phyloP scores from a whole-genome alignment of 1,140 invertebrate genomes.

The Brachionus plicatilis region DNA sequence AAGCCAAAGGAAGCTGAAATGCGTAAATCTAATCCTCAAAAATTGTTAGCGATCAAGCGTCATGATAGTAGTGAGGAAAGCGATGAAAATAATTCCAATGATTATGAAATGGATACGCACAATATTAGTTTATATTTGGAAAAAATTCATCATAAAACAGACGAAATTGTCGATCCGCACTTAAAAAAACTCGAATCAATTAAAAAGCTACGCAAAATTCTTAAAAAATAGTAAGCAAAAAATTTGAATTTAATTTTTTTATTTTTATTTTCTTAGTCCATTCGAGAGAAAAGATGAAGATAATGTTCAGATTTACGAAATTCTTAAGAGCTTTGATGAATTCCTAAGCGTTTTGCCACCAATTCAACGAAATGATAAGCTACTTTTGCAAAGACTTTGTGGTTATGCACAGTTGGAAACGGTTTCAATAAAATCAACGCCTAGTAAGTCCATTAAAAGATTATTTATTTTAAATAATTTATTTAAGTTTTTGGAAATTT shows the following conservation, averaged over 20 bases:
- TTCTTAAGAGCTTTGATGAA: constrained; percentile 47
- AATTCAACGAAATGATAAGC: constrained; percentile 43
- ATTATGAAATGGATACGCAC: constrained; percentile 45
- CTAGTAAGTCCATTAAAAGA: neutral
- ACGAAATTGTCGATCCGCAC: constrained; percentile 47
- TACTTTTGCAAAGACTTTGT: neutral
- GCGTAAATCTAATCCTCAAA: neutral
- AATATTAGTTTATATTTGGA: constrained; percentile 49
- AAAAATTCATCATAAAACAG: constrained; percentile 46
- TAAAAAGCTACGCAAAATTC: constrained; percentile 47
- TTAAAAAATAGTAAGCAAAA: constrained; percentile 47
- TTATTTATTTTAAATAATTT: neutral
- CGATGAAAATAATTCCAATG: neutral
- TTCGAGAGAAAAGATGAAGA: constrained; percentile 52
- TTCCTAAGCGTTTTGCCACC: constrained; percentile 47
- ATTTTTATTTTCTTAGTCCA: neutral
- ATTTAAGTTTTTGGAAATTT: constrained; percentile 51
- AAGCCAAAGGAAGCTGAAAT: neutral
- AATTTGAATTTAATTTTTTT: neutral
- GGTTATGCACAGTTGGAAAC: neutral
- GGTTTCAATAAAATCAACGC: neutral
- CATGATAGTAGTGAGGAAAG: neutral
- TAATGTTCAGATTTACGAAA: constrained; percentile 50
- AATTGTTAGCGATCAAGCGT: neutral
- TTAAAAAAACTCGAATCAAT: constrained; percentile 45